These are phyloP conservation scores for Myotis vivesi DNA, from an alignment of 2,797 vertebrate genomes.

Conservation along the genomic window DNA sequence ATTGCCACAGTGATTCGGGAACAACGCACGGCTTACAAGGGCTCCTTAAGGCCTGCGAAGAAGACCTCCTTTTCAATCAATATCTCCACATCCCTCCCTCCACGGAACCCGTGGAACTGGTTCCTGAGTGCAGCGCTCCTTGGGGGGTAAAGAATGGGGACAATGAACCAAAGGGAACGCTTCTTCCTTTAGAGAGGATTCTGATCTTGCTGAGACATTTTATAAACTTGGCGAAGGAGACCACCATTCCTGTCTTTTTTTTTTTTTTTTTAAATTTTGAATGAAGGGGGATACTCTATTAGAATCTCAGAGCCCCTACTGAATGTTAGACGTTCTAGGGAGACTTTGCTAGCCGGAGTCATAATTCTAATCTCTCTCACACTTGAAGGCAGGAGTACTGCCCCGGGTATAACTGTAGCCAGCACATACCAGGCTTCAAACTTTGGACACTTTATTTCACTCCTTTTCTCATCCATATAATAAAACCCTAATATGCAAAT, in stretches of 20 bases:
- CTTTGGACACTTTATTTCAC: neutral
- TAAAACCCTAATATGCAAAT: too few relatives aligned
- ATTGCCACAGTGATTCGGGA: conserved; percentile 69
- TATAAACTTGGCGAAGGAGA: neutral
- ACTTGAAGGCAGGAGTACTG: neutral
- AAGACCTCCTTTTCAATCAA: conserved; percentile 62
- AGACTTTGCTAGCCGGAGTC: neutral
- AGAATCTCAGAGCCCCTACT: neutral
- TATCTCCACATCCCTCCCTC: conserved; percentile 61
- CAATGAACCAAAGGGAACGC: neutral
- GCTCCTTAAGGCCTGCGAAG: conserved; percentile 71
- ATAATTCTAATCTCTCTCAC: neutral
- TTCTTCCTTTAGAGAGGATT: neutral
- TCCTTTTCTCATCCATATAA: neutral
- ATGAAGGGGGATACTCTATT: neutral
- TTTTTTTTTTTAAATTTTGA: neutral
- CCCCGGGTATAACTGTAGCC: neutral
- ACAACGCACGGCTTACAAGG: conserved; percentile 69
- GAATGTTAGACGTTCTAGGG: neutral
- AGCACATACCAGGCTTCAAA: neutral
- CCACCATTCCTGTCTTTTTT: neutral
- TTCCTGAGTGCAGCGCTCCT: neutral
- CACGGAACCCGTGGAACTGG: conserved; percentile 73
- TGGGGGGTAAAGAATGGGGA: conserved; percentile 34
- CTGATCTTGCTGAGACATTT: neutral